These are phyloP conservation scores for Carcina quercana DNA, from an alignment of 2,888 invertebrate genomes.

Conservation along the genomic window DNA sequence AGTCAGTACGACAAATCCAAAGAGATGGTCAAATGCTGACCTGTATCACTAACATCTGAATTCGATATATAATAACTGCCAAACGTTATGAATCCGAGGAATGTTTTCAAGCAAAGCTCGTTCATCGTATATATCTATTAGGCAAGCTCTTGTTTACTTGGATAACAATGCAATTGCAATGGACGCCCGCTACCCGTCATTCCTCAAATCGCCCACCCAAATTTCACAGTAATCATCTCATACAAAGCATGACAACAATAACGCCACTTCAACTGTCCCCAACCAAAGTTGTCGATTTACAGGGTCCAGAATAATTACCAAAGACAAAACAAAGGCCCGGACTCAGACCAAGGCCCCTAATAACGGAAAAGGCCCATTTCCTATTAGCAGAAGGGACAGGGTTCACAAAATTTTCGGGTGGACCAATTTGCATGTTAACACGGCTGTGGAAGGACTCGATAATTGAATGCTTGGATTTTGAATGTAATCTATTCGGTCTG, in stretches of 20 bases:
- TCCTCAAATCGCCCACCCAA: too few species aligned
- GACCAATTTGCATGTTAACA: slow-evolving; percentile 66
- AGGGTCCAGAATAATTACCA: slow-evolving; percentile 40
- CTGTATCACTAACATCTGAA: too few species aligned
- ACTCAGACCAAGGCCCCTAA: slow-evolving; percentile 36
- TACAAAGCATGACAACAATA: slow-evolving; percentile 16
- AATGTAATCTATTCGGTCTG: slow-evolving; percentile 42
- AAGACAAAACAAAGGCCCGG: slow-evolving; percentile 45
- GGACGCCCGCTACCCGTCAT: too few species aligned
- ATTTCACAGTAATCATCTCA: not conserved
- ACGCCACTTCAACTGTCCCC: slow-evolving; percentile 20
- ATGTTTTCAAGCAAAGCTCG: too few species aligned
- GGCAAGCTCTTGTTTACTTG: too few species aligned
- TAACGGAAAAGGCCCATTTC: slow-evolving; percentile 59
- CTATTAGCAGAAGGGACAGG: slow-evolving; percentile 44
- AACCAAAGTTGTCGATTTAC: slow-evolving; percentile 39
- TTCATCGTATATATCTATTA: too few species aligned
- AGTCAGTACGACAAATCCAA: too few species aligned
- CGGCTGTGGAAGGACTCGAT: slow-evolving; percentile 37
- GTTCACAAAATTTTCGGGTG: slow-evolving; percentile 50
- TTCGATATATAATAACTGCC: too few species aligned
- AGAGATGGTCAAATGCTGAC: too few species aligned
- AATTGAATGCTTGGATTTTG: slow-evolving; percentile 51
- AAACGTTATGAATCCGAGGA: too few species aligned
- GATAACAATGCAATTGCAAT: too few species aligned